phyloP scores from a whole-genome alignment of 2,113 vertebrate genomes.

The Protobothrops mucrosquamatus region DNA sequence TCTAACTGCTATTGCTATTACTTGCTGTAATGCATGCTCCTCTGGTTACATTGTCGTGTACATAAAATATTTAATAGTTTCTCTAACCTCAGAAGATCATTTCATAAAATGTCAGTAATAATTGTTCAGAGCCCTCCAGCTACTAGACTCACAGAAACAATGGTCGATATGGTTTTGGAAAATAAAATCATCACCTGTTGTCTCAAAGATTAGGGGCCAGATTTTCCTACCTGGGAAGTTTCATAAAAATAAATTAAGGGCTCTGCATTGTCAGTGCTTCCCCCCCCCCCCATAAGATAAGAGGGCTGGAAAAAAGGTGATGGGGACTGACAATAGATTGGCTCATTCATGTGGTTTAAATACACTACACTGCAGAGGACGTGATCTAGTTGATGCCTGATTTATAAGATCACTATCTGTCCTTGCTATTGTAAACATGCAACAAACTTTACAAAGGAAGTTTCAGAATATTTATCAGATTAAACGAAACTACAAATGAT shows the following conservation, averaged over 20 bases:
- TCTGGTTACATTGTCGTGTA: background rate
- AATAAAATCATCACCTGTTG: background rate
- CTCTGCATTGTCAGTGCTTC: background rate
- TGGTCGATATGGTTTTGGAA: background rate
- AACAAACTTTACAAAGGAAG: background rate
- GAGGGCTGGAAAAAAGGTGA: background rate
- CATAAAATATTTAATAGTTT: background rate
- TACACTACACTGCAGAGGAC: background rate
- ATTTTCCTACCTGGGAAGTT: background rate
- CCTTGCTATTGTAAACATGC: background rate
- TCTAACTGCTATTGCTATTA: no score
- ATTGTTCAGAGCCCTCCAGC: background rate
- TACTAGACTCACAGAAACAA: background rate
- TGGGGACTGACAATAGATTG: background rate
- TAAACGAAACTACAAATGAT: background rate
- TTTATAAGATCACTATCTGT: background rate
- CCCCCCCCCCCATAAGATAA: background rate
- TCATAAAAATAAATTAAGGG: background rate
- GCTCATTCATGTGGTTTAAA: background rate
- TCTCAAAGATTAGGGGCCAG: background rate
- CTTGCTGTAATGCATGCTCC: background rate
- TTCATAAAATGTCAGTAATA: background rate
- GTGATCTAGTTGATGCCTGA: background rate
- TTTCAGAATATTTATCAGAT: background rate
- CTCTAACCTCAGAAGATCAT: background rate